Percentiles rank a stretch among this genome's conserved stretches.
Conservation (phyloP, 2,888 invertebrate genomes). For the Allygus modestus region DNA sequence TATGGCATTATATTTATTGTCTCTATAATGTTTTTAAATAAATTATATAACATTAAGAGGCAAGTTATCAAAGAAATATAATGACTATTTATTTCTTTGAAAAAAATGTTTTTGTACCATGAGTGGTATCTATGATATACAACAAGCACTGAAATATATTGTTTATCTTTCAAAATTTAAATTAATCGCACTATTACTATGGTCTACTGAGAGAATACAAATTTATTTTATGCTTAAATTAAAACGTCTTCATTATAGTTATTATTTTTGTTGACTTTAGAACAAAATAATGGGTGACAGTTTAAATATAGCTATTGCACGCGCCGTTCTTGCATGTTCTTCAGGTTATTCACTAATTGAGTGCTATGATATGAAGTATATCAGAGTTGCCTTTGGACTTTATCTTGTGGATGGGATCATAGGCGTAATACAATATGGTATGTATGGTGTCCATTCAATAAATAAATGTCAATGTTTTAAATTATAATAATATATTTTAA, state of each 20-base stretch:
- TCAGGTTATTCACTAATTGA: not conserved
- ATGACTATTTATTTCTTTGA: too few relatives aligned
- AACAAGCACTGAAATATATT: not conserved
- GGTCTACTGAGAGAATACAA: too few relatives aligned
- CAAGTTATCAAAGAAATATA: too few relatives aligned
- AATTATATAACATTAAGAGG: too few relatives aligned
- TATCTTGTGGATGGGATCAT: conserved; percentile 23
- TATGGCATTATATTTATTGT: too few relatives aligned
- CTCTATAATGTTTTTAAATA: too few relatives aligned
- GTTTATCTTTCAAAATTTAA: conserved; percentile 6
- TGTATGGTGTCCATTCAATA: not conserved
- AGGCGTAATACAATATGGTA: conserved; percentile 6
- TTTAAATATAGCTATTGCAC: not conserved
- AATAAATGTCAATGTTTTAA: not conserved
- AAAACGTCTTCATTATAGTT: too few relatives aligned
- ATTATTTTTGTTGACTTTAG: not conserved
- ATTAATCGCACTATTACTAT: too few relatives aligned
- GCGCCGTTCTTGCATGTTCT: not conserved
- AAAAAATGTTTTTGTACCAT: too few relatives aligned
- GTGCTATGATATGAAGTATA: conserved; percentile 17
- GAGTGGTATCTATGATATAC: too few relatives aligned
- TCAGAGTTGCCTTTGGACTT: conserved; percentile 12
- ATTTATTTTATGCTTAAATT: too few relatives aligned
- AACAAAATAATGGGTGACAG: conserved; percentile 2
- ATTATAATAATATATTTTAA: too few relatives aligned